Evolutionary conservation across 2,113 vertebrate genomes (phyloP), one percentile per base, ranked within the genome.

Genomic region (Tachysurus vachellii): DNA sequence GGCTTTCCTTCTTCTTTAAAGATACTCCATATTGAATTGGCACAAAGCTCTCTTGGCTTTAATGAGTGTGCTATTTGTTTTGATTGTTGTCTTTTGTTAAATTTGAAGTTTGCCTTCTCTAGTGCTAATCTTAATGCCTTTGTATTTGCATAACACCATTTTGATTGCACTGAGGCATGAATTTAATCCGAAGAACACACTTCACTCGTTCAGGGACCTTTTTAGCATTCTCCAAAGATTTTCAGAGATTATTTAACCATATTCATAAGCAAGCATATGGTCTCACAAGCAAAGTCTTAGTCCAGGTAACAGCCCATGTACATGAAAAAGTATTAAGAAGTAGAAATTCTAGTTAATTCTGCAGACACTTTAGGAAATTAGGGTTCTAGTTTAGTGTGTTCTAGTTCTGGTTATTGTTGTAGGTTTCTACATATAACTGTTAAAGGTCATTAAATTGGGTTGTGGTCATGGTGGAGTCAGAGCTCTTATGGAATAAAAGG

Each of bases 51-150:
- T 21, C 11, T 42, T 70, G 28, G 19, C 44, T 50, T 71, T 73
- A 84, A 84, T 57, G 19, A 56, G 68, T 57, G 11, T 59, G 83
- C n/a, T 82, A 82, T 82, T 53, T n/a, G 12, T 82, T 50, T 66
- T 61, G 64, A 31, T 59, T 75, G 31, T 28, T 75, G 54, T 75
- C 75, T 77, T 77, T 77, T 77, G 75, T 77, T 26, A 12, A 56
- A 44, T 84, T 42, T 57, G 14, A 84, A 31, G 19, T 62, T 62
- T 47, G 59, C 1, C 21, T 47, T 42, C 44, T 50, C 19, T 66
- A 28, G 13, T 82, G 59, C 57, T 82, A 50, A 64, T 62, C 61
- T n/a, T 64, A 82, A 59, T 28, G 50, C 31, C 28, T 54, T 11
- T 71, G 64, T 13, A 26, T 68, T 84, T 66, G 53, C 82, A 84